Percentiles rank a stretch among this genome's conserved stretches.
Evolutionary conservation across 2,888 invertebrate genomes (phyloP).

Genomic region (Allophyes oxyacanthae): DNA sequence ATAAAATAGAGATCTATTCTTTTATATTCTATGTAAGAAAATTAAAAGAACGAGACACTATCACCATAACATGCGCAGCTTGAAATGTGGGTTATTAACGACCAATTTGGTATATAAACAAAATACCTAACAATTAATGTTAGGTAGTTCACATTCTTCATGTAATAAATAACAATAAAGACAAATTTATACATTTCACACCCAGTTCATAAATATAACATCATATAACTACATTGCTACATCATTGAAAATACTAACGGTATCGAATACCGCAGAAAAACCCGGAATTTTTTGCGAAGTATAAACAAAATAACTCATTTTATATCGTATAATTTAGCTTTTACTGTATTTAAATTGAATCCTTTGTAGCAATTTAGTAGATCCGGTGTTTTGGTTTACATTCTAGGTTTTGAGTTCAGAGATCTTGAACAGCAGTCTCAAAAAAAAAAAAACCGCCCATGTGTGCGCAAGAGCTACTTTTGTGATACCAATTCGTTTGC

Average conservation of each 20-base stretch:
- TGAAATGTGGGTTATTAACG: too few relatives aligned
- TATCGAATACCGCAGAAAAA: conserved; percentile 33
- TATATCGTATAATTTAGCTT: not conserved
- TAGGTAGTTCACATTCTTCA: conserved; percentile 7
- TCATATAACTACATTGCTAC: not conserved
- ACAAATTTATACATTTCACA: conserved; percentile 9
- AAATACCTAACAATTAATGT: not conserved
- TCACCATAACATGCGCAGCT: too few relatives aligned
- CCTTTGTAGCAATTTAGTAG: conserved; percentile 2
- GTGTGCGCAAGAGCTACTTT: too few relatives aligned
- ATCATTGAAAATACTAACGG: conserved; percentile 28
- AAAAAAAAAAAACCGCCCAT: too few relatives aligned
- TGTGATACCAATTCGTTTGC: too few relatives aligned
- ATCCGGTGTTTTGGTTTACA: conserved; percentile 16
- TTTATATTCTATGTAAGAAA: too few relatives aligned
- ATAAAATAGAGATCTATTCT: too few relatives aligned
- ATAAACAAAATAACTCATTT: conserved; percentile 13
- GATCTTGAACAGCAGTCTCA: not conserved
- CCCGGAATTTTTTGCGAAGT: conserved; percentile 15
- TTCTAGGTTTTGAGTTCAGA: not conserved
- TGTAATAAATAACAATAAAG: conserved; percentile 10
- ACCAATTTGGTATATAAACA: not conserved
- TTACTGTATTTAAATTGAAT: conserved; percentile 7
- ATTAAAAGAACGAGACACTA: too few relatives aligned
- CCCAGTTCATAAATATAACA: conserved; percentile 14